Base-by-base conservation (phyloP, 2,888 invertebrate genomes). In the Ischnura elegans region DNA sequence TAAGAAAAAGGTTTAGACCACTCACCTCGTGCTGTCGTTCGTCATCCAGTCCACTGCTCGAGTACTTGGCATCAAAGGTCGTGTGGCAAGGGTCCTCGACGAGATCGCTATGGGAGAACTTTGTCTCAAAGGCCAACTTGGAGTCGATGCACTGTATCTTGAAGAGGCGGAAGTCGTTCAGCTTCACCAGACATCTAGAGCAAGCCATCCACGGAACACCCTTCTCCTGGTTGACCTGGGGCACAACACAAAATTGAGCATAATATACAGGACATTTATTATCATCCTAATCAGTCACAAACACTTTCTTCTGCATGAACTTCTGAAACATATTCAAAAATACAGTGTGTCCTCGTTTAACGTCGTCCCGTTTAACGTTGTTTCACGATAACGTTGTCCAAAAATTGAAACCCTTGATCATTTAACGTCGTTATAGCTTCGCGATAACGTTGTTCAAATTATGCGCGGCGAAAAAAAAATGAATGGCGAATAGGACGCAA, bases 111-210 rank as follows among this genome's bases (percentile, higher is more conserved):
- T 16, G 10, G 29, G 76, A 76, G 76, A 76, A 36, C 76, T 76
- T 76, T 2, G 76, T 76, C 36, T 76, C 76, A 13, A 76, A 76
- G 0, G 76, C 76, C 36, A 76, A 1, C 25, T 76, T 76, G 13
- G 76, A 76, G 76, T 76, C 76, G 16, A 76, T 76, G 76, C 76
- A 76, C 6, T 76, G 76, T 0, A 76, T 76, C 76, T 76, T 76
- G 76, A 76, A 76, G 76, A 76, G 76, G n/a, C 76, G 76, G 36
- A 76, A 76, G 76, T 76, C 76, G 36, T 76, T 76, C 36, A 76
- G 36, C 76, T 76, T 76, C 8, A 76, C 76, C 0, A 76, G 76
- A 36, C 76, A 76, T 13, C 76, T 21, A 0, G 76, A 76, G 76
- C 76, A 76, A 0, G 76, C 76, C 76, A 76, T 76, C 76, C 76